Evolutionary conservation across 2,888 invertebrate genomes (phyloP), one percentile per base, ranked within the genome.

Genomic region (Diadegma fenestrale): DNA sequence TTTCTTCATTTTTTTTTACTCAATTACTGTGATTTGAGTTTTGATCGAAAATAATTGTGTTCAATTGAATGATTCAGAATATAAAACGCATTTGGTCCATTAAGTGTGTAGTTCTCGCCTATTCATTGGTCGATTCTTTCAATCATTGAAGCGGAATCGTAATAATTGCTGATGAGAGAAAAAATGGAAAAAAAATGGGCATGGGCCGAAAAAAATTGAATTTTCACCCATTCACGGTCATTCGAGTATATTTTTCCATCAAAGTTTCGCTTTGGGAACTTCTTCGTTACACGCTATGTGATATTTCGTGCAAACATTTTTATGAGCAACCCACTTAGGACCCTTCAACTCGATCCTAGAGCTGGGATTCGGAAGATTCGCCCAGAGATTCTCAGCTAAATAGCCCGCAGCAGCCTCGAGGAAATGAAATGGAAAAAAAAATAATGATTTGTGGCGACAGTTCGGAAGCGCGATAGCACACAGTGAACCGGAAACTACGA

Each of bases 401-500:
- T 33, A 72, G 22, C 14, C 64, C 22, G 58, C 8, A 37, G 58
- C 37, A 45, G 4, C 14, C 41, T 19, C 51, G 19, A 64, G 54
- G 51, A 66, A 48, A 61, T 43, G 37, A 64, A 33, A 58, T 26
- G 30, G 7, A 54, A 33, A 22, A 58, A 64, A 17, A 33, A 22
- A 26, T 4, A 22, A 37, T 30, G 51, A 37, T 19, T 26, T 71
- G 33, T 17, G 30, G 22, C 43, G 58, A 37, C 33, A 12, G 41
- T 68, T 64, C 8, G 19, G 43, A 43, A 22, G 58, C 3, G 58
- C 33, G 71, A 78, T 22, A 78, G 58, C 61, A 76, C 51, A 22
- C 61, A 37, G 51, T n/a, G 17, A 78, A 48, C 77, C 37, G 63
- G 72, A 72, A 78, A 66, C 37, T 54, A 43, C 17, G 43, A 19